Conservation (phyloP, 2,113 vertebrate species). For the Cheirogaleus medius region DNA sequence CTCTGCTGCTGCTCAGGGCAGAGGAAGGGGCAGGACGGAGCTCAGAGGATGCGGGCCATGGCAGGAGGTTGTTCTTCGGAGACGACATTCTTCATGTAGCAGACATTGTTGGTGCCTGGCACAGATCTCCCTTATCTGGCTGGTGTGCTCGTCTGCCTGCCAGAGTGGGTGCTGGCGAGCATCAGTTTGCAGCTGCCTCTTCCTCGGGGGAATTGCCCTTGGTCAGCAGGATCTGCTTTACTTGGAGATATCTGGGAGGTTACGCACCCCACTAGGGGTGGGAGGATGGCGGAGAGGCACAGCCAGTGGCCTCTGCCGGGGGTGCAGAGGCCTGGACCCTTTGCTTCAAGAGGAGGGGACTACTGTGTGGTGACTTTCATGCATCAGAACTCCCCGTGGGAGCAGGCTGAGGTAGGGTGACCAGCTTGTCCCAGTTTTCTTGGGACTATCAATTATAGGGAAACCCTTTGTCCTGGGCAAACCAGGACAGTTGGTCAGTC, state of each 20-base stretch:
- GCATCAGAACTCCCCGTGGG: neutral
- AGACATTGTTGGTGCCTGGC: neutral
- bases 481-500: neutral
- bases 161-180: fast-evolving
- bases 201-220: neutral
- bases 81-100: neutral
- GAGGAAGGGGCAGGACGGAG: neutral
- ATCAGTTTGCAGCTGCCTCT: neutral
- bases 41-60: neutral
- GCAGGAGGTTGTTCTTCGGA: neutral
- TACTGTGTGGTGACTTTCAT: neutral
- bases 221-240: neutral
- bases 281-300: neutral
- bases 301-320: neutral
- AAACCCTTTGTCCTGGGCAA: neutral
- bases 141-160: neutral
- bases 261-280: fast-evolving
- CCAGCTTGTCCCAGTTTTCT: neutral
- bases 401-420: neutral
- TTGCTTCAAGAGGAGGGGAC: neutral
- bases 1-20: neutral
- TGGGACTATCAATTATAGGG: neutral
- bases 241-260: neutral
- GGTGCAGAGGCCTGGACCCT: neutral
- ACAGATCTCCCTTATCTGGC: neutral